Percentiles rank a stretch among this genome's conserved stretches.
Evolutionary conservation across 1,140 invertebrate species (phyloP).

Genomic region (Odontomachus brunneus): DNA sequence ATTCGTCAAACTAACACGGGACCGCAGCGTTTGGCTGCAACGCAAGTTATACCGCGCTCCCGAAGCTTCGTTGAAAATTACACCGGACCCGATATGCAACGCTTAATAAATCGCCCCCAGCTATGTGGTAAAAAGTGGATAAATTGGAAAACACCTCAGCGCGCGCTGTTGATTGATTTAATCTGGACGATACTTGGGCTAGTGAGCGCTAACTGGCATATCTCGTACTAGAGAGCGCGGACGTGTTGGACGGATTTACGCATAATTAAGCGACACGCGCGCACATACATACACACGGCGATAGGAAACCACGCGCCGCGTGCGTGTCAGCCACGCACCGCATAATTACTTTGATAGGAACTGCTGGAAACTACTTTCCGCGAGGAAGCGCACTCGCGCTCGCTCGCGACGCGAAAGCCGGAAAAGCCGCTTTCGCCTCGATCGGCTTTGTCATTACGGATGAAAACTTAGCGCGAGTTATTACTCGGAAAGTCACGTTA

Average conservation of each 20-base stretch:
- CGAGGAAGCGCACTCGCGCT: not conserved
- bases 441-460: slow-evolving; percentile 57
- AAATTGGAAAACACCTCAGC: slow-evolving; percentile 21
- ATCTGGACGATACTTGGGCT: not conserved
- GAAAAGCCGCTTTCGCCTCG: slow-evolving; percentile 47
- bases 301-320: not conserved
- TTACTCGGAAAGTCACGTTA: slow-evolving; percentile 55
- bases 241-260: slow-evolving; percentile 11
- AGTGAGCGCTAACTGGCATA: not conserved
- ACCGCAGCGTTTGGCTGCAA: slow-evolving; percentile 2
- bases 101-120: slow-evolving; percentile 27
- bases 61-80: slow-evolving; percentile 41
- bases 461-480: slow-evolving; percentile 60
- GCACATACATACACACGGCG: too few species aligned
- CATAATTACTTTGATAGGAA: slow-evolving; percentile 61
- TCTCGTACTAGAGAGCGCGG: too few species aligned
- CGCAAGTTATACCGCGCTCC: slow-evolving; percentile 6
- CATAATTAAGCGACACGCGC: slow-evolving; percentile 46
- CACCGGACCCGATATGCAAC: not conserved
- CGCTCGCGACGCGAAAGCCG: slow-evolving; percentile 2
- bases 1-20: not conserved
- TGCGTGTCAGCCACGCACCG: slow-evolving; percentile 14
- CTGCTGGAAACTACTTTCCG: slow-evolving; percentile 31
- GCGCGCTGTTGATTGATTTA: slow-evolving; percentile 27
- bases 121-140: slow-evolving; percentile 41